A percentile compares a stretch with the other conserved stretches of the same genome.
These are phyloP conservation scores for Eptesicus fuscus DNA, from an alignment of 2,113 vertebrate species.

Conservation along the genomic window DNA sequence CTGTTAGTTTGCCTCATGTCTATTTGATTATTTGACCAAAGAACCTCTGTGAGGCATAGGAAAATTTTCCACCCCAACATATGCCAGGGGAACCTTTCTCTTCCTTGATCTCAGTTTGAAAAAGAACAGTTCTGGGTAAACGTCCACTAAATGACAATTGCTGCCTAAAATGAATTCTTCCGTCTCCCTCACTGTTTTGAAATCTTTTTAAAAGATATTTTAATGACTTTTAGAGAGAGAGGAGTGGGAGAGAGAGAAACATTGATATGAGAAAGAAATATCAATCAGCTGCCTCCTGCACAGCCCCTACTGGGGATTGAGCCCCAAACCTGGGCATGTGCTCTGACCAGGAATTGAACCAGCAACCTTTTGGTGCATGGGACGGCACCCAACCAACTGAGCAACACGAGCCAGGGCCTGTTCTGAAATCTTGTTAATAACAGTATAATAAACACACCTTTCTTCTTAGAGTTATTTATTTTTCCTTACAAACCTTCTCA, in stretches of 20 bases:
- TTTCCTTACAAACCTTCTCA: slow-evolving; percentile 24
- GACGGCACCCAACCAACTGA: no score
- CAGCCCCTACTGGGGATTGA: no score
- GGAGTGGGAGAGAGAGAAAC: no score
- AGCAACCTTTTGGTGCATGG: no score
- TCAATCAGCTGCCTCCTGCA: no score
- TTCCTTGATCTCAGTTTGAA: not conserved
- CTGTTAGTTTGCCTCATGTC: not conserved
- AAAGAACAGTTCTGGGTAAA: not conserved
- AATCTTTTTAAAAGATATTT: not conserved
- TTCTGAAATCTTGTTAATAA: slow-evolving; percentile 40
- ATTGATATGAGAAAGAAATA: no score
- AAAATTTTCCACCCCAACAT: not conserved
- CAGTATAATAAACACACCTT: not conserved
- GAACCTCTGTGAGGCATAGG: not conserved
- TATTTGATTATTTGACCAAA: not conserved
- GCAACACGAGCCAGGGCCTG: not conserved
- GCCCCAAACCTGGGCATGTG: no score
- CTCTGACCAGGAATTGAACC: no score
- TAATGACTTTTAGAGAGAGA: no score
- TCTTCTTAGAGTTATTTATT: slow-evolving; percentile 40
- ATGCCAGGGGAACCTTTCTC: not conserved
- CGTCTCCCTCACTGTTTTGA: not conserved
- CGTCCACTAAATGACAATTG: not conserved
- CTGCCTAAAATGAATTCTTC: not conserved